Evolutionary conservation across 1,140 invertebrate species (phyloP).

Genomic region (Hestina assimilis): DNA sequence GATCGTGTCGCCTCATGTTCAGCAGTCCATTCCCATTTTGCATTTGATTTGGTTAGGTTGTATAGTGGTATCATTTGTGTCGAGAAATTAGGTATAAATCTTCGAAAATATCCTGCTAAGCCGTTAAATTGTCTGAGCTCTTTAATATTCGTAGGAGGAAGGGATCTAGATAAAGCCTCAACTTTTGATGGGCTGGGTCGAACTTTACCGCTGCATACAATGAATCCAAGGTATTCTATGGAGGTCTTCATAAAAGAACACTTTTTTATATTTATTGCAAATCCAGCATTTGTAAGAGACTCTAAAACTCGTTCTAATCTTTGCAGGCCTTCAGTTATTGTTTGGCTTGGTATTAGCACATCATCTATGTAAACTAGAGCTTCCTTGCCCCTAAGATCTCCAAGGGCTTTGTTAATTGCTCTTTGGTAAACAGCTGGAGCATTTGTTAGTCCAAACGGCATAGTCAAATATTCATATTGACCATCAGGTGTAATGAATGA

Average conservation of each 20-base stretch:
- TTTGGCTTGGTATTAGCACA: conserved; percentile 19
- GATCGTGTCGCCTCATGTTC: conserved; percentile 16
- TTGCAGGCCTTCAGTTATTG: conserved; percentile 5
- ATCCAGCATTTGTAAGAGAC: conserved; percentile 22
- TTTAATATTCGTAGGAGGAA: conserved; percentile 21
- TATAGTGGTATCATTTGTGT: conserved; percentile 5
- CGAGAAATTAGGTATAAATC: conserved; percentile 27
- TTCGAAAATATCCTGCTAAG: conserved; percentile 30
- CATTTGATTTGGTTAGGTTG: conserved; percentile 12
- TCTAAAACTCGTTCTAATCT: conserved; percentile 11
- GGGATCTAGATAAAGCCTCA: conserved; percentile 16
- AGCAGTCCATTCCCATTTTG: too few species aligned
- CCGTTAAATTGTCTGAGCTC: conserved; percentile 32
- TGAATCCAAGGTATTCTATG: conserved; percentile 46
- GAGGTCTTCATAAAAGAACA: conserved; percentile 40
- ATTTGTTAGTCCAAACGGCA: conserved; percentile 51
- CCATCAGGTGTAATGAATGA: conserved; percentile 63
- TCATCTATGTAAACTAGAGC: conserved; percentile 25
- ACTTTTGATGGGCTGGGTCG: conserved; percentile 44
- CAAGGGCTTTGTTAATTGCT: conserved; percentile 23
- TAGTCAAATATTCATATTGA: conserved; percentile 42
- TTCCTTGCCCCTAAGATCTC: not conserved
- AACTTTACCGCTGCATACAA: conserved; percentile 33
- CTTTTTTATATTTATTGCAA: conserved; percentile 36
- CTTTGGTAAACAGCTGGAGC: conserved; percentile 38